phyloP scores from a whole-genome alignment of 2,797 vertebrate genomes.

The Martes flavigula region DNA sequence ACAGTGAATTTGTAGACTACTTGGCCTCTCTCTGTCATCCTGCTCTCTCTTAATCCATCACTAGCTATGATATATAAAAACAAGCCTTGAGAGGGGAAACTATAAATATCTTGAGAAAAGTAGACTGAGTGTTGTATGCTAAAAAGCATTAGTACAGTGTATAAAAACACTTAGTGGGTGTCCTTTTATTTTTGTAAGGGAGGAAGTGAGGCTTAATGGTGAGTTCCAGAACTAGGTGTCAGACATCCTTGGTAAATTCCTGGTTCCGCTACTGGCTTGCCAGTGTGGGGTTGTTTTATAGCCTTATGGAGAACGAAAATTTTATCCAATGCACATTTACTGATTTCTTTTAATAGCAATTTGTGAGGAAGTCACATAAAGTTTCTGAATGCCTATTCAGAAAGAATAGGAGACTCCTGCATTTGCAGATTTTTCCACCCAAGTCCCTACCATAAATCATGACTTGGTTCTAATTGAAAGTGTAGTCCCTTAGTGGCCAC shows the following conservation, averaged over 20 bases:
- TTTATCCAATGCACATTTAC: conserved; percentile 45
- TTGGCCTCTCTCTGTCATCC: conserved; percentile 63
- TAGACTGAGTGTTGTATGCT: conserved; percentile 55
- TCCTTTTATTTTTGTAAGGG: conserved; percentile 74
- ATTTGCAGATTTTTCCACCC: conserved; percentile 48
- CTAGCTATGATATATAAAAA: conserved; percentile 26
- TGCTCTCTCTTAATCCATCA: conserved; percentile 65
- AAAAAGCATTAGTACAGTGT: conserved; percentile 61
- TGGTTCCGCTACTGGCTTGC: conserved; percentile 61
- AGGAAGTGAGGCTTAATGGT: conserved; percentile 71
- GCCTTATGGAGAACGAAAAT: conserved; percentile 52
- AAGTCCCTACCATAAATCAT: conserved; percentile 35
- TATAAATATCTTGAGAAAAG: conserved; percentile 73
- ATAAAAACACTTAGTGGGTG: conserved; percentile 73
- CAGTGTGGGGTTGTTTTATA: conserved; percentile 54
- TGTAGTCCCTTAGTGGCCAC: not conserved
- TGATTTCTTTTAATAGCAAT: conserved; percentile 63
- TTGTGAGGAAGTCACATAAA: conserved; percentile 54
- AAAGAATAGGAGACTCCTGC: conserved; percentile 45
- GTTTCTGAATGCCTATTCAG: conserved; percentile 57
- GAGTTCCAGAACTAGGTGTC: conserved; percentile 71
- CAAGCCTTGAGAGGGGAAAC: conserved; percentile 59
- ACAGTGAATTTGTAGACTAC: conserved; percentile 92
- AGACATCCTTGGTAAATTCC: conserved; percentile 68
- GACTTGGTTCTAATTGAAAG: conserved; percentile 34